Percentiles rank a stretch among this genome's conserved stretches.
Conservation (phyloP, 2,888 invertebrate species). For the Cheilosia vulpina region DNA sequence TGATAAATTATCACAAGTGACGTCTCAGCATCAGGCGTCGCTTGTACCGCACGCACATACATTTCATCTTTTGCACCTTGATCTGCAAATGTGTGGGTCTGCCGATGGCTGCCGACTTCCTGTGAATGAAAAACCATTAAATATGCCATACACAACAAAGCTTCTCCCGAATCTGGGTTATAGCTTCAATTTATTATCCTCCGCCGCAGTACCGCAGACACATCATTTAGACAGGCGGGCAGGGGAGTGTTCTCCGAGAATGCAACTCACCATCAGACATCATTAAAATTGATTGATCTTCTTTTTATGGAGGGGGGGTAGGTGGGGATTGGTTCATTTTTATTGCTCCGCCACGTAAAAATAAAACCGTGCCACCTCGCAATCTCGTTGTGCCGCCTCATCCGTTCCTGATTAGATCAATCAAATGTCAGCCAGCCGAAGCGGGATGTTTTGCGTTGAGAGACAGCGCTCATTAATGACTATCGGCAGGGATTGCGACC, state of each 20-base stretch:
- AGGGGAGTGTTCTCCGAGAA: neutral
- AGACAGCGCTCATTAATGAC: slow-evolving; percentile 50
- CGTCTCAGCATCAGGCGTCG: slow-evolving; percentile 42
- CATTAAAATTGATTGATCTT: slow-evolving; percentile 73
- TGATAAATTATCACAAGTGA: slow-evolving; percentile 52
- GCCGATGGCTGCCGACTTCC: slow-evolving; percentile 30
- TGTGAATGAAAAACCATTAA: slow-evolving; percentile 39
- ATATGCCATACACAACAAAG: slow-evolving; percentile 44
- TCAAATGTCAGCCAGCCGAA: slow-evolving; percentile 54
- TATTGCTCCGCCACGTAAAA: slow-evolving; percentile 39
- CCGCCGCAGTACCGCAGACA: neutral
- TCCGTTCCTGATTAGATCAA: slow-evolving; percentile 65
- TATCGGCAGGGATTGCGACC: slow-evolving; percentile 3
- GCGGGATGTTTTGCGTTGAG: slow-evolving; percentile 22
- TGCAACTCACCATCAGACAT: slow-evolving; percentile 58
- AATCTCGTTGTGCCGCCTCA: slow-evolving; percentile 1
- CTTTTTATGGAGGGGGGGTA: slow-evolving; percentile 24
- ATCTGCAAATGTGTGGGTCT: slow-evolving; percentile 15
- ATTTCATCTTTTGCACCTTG: slow-evolving; percentile 52
- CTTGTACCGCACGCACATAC: neutral
- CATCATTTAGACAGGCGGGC: neutral
- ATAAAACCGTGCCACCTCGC: slow-evolving; percentile 11
- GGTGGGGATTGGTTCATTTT: slow-evolving; percentile 47
- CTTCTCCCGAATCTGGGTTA: slow-evolving; percentile 20
- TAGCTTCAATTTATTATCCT: slow-evolving; percentile 52